phyloP scores from a whole-genome alignment of 2,113 vertebrate species.

The Indicator indicator region DNA sequence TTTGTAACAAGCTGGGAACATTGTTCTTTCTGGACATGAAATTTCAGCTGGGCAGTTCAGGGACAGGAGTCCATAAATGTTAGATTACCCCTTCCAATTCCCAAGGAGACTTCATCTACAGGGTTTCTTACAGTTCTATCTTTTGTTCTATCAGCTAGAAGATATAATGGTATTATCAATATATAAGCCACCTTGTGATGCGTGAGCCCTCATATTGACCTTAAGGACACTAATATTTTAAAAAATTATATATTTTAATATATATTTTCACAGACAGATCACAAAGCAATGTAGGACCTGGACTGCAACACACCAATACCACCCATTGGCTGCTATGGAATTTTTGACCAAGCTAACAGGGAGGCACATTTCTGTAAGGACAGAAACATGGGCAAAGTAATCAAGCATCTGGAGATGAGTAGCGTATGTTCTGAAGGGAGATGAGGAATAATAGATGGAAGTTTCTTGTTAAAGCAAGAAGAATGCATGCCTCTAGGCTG shows the following conservation, averaged over 20 bases:
- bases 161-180: neutral
- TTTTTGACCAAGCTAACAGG: neutral
- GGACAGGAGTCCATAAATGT: neutral
- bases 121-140: neutral
- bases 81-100: neutral
- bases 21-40: neutral
- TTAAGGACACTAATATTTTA: neutral
- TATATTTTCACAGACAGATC: neutral
- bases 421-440: neutral
- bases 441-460: conserved; percentile 56
- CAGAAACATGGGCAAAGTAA: neutral
- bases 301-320: neutral
- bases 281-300: neutral
- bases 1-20: neutral
- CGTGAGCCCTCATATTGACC: neutral
- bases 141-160: neutral
- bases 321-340: neutral
- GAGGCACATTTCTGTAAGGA: neutral
- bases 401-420: conserved; percentile 20
- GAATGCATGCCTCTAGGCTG: conserved; percentile 44
- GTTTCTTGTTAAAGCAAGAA: conserved; percentile 52
- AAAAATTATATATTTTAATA: neutral
- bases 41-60: neutral
- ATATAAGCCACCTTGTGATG: neutral
- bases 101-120: neutral